Percentiles rank a stretch among this genome's conserved stretches.
Evolutionary conservation across 2,797 vertebrate species (phyloP).

Genomic region (Sphenopsis melanotis): DNA sequence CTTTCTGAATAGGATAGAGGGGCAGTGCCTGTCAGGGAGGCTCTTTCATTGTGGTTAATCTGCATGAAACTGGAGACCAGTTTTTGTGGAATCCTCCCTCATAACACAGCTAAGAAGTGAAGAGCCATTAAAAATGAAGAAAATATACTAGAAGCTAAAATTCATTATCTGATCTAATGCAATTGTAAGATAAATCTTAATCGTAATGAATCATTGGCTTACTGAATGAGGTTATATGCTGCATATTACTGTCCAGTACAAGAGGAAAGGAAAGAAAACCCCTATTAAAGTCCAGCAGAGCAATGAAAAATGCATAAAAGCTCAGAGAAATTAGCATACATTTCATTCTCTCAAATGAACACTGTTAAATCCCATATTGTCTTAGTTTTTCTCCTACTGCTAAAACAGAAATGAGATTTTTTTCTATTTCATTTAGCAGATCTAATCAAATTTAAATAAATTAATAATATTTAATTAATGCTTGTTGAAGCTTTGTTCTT

Average conservation of each 20-base stretch:
- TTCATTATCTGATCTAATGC: neutral
- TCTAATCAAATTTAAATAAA: neutral
- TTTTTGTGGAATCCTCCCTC: neutral
- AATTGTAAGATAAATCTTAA: neutral
- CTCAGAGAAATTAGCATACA: neutral
- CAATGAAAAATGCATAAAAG: conserved; percentile 11
- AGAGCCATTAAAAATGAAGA: neutral
- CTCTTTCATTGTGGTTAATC: neutral
- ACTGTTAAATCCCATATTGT: neutral
- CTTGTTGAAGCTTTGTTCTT: neutral
- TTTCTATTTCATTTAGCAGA: neutral
- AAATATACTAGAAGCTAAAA: neutral
- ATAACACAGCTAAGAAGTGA: neutral
- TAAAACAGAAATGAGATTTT: neutral
- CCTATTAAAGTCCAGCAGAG: neutral
- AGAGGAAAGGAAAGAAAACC: neutral
- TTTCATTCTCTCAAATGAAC: neutral
- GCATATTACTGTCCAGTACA: neutral
- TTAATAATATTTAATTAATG: neutral
- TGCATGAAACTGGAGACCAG: neutral
- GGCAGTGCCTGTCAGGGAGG: neutral
- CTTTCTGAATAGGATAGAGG: neutral
- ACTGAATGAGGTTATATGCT: neutral
- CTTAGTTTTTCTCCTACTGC: neutral
- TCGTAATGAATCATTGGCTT: neutral